Evolutionary conservation across 2,113 vertebrate genomes (phyloP).

Genomic region (Aegotheles bennettii): DNA sequence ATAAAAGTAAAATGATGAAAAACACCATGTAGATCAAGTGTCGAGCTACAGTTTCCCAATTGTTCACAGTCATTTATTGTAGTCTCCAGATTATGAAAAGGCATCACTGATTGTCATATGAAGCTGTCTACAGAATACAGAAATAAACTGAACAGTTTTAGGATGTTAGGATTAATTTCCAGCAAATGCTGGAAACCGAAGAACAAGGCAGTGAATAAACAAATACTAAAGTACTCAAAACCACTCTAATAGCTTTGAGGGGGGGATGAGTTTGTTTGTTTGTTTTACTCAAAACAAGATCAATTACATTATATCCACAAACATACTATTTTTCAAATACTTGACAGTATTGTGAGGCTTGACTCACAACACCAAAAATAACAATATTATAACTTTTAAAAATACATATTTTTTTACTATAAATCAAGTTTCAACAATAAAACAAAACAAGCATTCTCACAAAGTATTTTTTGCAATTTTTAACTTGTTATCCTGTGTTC

Average conservation of each 20-base stretch:
- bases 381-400: background rate
- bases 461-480: background rate
- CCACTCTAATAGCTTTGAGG: background rate
- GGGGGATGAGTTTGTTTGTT: background rate
- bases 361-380: background rate
- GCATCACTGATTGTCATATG: background rate
- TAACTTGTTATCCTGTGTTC: background rate
- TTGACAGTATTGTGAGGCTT: background rate
- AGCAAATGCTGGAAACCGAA: background rate
- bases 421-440: background rate
- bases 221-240: background rate
- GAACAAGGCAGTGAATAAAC: background rate
- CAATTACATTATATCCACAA: background rate
- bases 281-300: background rate
- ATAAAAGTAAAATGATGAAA: background rate
- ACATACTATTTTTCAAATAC: background rate
- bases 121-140: background rate
- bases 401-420: background rate
- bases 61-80: background rate
- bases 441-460: background rate
- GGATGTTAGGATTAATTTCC: background rate
- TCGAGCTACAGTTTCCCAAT: background rate
- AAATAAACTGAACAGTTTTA: background rate
- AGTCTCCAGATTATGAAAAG: background rate
- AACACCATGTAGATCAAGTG: background rate